Percentiles rank a stretch among this genome's conserved stretches.
Conservation (phyloP, 2,888 invertebrate species). For the Cactoblastis cactorum region DNA sequence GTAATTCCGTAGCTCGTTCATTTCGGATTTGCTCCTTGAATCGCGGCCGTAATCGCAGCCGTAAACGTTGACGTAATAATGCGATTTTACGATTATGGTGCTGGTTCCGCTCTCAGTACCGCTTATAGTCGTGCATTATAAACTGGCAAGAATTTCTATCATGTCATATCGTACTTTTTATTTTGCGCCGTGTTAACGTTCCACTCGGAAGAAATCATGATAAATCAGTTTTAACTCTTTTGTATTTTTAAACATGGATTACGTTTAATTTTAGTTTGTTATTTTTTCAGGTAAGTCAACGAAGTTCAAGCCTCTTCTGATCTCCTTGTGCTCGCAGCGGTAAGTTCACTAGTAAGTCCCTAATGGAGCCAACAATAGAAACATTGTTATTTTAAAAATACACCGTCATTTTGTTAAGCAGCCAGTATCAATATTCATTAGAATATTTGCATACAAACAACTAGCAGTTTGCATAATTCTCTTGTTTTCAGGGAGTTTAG, state of each 20-base stretch:
- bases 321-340: background rate
- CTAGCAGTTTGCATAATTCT: constrained; percentile 35
- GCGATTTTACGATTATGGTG: constrained; percentile 45
- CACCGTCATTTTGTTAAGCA: constrained; percentile 15
- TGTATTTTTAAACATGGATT: constrained; percentile 27
- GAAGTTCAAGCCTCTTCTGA: background rate
- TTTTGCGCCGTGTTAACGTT: constrained; percentile 1
- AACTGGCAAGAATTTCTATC: constrained; percentile 22
- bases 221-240: background rate
- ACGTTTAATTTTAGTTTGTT: constrained; percentile 36
- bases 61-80: constrained; percentile 44
- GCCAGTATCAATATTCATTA: constrained; percentile 31
- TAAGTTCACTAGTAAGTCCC: constrained; percentile 12
- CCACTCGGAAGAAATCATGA: background rate
- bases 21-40: constrained; percentile 46
- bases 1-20: constrained; percentile 44
- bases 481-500: constrained; percentile 34
- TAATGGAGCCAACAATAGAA: constrained; percentile 17
- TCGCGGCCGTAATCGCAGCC: constrained; percentile 37
- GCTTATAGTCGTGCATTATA: constrained; percentile 34
- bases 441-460: constrained; percentile 30
- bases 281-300: constrained; percentile 42
- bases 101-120: constrained; percentile 16
- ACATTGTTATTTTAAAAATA: constrained; percentile 7
- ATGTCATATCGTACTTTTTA: constrained; percentile 13